phyloP scores from a whole-genome alignment of 2,888 invertebrate species.

The Sarcophaga carnaria region DNA sequence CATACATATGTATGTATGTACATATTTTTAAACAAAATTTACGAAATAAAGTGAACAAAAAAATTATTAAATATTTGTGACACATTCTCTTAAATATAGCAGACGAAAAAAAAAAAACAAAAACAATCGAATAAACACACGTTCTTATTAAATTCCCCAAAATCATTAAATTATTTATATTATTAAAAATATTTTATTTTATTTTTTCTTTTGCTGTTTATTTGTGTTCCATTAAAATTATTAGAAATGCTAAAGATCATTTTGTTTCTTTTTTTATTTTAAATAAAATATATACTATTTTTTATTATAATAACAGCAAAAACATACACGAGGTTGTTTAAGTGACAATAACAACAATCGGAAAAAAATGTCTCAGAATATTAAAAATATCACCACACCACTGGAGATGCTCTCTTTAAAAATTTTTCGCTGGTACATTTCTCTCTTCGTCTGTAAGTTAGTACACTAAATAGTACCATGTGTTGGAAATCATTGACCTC shows the following conservation, averaged over 20 bases:
- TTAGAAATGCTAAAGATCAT: conserved; percentile 59
- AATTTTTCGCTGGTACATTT: background rate
- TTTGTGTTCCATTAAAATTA: conserved; percentile 24
- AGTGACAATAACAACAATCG: background rate
- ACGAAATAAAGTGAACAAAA: background rate
- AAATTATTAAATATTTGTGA: background rate
- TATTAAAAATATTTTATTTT: too few species aligned
- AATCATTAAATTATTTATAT: too few species aligned
- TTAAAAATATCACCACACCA: background rate
- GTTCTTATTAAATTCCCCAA: background rate
- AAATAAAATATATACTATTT: conserved; percentile 43
- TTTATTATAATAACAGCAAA: background rate
- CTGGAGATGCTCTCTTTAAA: background rate
- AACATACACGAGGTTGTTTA: background rate
- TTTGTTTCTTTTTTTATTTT: conserved; percentile 51
- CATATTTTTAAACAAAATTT: background rate
- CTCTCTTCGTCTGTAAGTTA: background rate
- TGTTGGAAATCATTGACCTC: background rate
- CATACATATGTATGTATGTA: background rate
- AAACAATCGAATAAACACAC: background rate
- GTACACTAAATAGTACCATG: background rate
- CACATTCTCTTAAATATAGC: background rate
- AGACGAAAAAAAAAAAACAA: background rate
- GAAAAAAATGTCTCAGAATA: background rate
- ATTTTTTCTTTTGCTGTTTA: background rate